phyloP scores from a whole-genome alignment of 2,888 invertebrate species.

The Oxyscelio sp. region DNA sequence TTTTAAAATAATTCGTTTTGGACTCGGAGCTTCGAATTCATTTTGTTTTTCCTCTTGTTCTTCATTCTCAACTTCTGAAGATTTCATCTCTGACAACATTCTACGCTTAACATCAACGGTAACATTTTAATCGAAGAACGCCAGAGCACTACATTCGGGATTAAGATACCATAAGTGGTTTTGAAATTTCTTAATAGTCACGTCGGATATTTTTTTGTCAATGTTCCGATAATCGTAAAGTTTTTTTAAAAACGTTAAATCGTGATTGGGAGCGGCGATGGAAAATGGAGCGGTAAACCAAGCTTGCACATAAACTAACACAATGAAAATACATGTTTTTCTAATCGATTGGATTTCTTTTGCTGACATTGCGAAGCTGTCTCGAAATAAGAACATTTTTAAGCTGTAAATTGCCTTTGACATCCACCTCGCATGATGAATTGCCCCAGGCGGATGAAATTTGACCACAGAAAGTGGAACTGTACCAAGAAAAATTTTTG shows the following conservation, averaged over 20 bases:
- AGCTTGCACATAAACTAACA: constrained; percentile 57
- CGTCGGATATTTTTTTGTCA: constrained; percentile 22
- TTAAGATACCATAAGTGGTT: constrained; percentile 16
- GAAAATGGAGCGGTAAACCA: constrained; percentile 66
- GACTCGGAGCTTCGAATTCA: neutral
- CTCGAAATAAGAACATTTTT: constrained; percentile 79
- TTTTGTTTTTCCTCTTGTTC: neutral
- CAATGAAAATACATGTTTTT: constrained; percentile 70
- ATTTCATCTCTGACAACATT: constrained; percentile 14
- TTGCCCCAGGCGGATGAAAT: constrained; percentile 39
- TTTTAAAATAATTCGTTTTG: no score
- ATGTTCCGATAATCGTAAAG: constrained; percentile 40
- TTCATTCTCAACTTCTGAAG: neutral
- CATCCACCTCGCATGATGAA: constrained; percentile 79
- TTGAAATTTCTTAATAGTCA: constrained; percentile 17
- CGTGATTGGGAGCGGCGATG: constrained; percentile 53
- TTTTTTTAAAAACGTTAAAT: constrained; percentile 64
- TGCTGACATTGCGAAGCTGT: constrained; percentile 2
- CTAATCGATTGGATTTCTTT: constrained; percentile 48
- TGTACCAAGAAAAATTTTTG: constrained; percentile 42
- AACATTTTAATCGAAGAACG: constrained; percentile 31
- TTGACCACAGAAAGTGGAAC: constrained; percentile 19
- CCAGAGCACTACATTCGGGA: constrained; percentile 14
- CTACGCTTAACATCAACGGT: constrained; percentile 13
- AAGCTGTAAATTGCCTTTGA: constrained; percentile 76